Percentiles rank a stretch among this genome's conserved stretches.
phyloP scores from a whole-genome alignment of 2,888 invertebrate genomes.

The Lithophane leautieri region DNA sequence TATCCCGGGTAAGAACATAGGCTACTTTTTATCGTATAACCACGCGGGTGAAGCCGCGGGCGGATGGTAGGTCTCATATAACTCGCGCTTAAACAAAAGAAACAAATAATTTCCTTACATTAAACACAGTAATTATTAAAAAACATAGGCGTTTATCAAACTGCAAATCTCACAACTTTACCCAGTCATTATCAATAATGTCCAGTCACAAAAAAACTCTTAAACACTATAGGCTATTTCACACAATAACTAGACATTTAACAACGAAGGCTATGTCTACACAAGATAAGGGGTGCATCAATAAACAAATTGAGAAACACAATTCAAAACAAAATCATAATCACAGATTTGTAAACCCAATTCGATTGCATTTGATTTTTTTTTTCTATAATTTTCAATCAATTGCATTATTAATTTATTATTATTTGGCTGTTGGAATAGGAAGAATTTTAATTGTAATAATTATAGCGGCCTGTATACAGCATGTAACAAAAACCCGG shows the following conservation, averaged over 20 bases:
- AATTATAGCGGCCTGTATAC: too few relatives aligned
- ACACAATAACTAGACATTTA: conserved; percentile 18
- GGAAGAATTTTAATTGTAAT: neutral
- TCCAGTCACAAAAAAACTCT: neutral
- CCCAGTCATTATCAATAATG: conserved; percentile 2
- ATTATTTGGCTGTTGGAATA: conserved; percentile 17
- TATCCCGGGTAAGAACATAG: too few relatives aligned
- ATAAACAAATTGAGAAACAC: conserved; percentile 52
- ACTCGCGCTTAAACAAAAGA: neutral
- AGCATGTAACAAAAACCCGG: too few relatives aligned
- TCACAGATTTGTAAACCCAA: conserved; percentile 68
- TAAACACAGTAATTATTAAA: neutral
- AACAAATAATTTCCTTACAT: neutral
- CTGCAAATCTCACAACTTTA: conserved; percentile 4
- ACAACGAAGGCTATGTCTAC: conserved; percentile 45
- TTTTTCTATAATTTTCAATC: conserved; percentile 34
- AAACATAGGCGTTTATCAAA: neutral
- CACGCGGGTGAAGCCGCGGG: too few relatives aligned
- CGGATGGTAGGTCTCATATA: too few relatives aligned
- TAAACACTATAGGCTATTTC: conserved; percentile 7
- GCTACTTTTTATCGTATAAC: too few relatives aligned
- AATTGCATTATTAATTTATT: conserved; percentile 48
- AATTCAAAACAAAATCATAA: conserved; percentile 53
- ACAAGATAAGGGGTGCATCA: conserved; percentile 31
- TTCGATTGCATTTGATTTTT: conserved; percentile 52